Evolutionary conservation across 1,140 invertebrate genomes (phyloP).

Genomic region (Drosophila yakuba): DNA sequence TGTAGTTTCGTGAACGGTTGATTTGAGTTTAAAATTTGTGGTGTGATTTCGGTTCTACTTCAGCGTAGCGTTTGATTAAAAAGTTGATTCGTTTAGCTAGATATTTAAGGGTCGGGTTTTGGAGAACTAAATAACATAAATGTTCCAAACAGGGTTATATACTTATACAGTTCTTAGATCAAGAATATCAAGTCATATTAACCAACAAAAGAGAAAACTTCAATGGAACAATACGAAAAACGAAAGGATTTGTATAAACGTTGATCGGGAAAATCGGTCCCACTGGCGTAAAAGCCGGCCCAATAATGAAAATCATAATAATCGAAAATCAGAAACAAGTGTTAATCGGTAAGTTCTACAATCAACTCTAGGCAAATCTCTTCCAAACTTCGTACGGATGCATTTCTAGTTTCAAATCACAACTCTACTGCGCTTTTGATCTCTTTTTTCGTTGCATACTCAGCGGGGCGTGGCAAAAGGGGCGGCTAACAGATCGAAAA

Average conservation of each 20-base stretch:
- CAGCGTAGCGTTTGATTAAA: slow-evolving; percentile 43
- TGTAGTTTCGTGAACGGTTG: slow-evolving; percentile 12
- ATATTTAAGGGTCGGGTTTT: slow-evolving; percentile 30
- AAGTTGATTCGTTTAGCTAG: slow-evolving; percentile 24
- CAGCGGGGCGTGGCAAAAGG: slow-evolving; percentile 13
- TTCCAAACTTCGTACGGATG: slow-evolving; percentile 44
- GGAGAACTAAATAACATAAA: slow-evolving; percentile 22
- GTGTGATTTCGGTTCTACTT: slow-evolving; percentile 47
- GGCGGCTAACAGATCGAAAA: slow-evolving; percentile 18
- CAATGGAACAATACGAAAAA: slow-evolving; percentile 39
- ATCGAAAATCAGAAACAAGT: slow-evolving; percentile 26
- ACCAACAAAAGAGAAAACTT: slow-evolving; percentile 35
- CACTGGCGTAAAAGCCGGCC: slow-evolving; percentile 8
- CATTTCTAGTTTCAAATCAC: slow-evolving; percentile 48
- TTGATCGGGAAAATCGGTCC: slow-evolving; percentile 6
- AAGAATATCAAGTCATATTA: slow-evolving; percentile 15
- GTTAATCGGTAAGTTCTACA: slow-evolving; percentile 46
- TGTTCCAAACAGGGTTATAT: slow-evolving; percentile 22
- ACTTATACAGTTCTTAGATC: slow-evolving; percentile 32
- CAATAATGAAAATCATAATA: slow-evolving; percentile 21
- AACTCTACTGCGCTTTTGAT: slow-evolving; percentile 46
- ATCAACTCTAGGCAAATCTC: slow-evolving; percentile 33
- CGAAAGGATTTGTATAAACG: slow-evolving; percentile 27
- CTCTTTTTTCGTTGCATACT: slow-evolving; percentile 7
- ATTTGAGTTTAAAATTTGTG: slow-evolving; percentile 19